Evolutionary conservation across 2,113 vertebrate species (phyloP).

Genomic region (Maccullochella peelii): DNA sequence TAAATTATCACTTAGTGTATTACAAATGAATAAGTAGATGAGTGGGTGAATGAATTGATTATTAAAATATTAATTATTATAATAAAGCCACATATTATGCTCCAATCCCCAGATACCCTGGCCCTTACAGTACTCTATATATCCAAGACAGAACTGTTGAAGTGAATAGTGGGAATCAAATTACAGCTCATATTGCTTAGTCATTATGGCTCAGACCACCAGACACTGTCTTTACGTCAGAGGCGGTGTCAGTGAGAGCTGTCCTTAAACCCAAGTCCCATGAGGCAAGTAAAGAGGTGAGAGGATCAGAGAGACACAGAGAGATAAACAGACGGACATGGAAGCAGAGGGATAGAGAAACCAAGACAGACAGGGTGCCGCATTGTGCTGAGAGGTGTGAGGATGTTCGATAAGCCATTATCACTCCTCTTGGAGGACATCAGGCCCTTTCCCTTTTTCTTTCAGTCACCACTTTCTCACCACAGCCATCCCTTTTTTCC

Average conservation of each 20-base stretch:
- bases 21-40: not conserved
- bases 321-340: slow-evolving; percentile 44
- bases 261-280: slow-evolving; percentile 19
- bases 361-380: slow-evolving; percentile 31
- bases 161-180: not conserved
- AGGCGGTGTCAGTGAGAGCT: slow-evolving; percentile 1
- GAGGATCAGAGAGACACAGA: slow-evolving; percentile 8
- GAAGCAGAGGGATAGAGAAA: slow-evolving; percentile 27
- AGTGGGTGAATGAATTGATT: not conserved
- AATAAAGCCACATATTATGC: not conserved
- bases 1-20: slow-evolving; percentile 2
- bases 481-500: slow-evolving; percentile 13
- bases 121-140: not conserved
- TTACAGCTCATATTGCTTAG: slow-evolving; percentile 35
- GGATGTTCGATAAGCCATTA: slow-evolving; percentile 75
- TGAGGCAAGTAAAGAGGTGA: slow-evolving; percentile 22
- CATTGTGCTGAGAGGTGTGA: slow-evolving; percentile 58
- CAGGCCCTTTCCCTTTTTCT: slow-evolving; percentile 30
- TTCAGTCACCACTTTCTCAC: slow-evolving; percentile 25
- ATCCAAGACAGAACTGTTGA: not conserved
- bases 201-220: slow-evolving; percentile 24
- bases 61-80: not conserved
- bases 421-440: slow-evolving; percentile 51
- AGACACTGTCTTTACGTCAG: slow-evolving; percentile 8
- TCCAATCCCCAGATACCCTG: not conserved